Evolutionary conservation across 1,140 invertebrate genomes (phyloP).

Genomic region (Hylyphantes graminicola): DNA sequence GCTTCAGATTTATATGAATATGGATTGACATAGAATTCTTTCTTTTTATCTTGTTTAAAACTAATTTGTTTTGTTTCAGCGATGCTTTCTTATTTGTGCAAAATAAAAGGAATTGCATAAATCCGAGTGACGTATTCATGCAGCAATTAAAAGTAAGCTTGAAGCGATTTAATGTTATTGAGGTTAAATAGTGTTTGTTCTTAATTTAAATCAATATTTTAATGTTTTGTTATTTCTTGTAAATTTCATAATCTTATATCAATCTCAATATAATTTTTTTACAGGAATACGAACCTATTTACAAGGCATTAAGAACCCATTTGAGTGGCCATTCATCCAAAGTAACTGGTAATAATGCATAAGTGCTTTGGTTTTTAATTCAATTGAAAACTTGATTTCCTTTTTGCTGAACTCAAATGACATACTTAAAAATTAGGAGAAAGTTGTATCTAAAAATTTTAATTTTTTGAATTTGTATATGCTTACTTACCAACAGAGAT

Average conservation of each 20-base stretch:
- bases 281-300: slow-evolving; percentile 40
- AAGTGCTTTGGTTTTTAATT: neutral
- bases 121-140: neutral
- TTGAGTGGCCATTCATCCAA: slow-evolving; percentile 25
- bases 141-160: slow-evolving; percentile 11
- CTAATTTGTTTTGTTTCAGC: neutral
- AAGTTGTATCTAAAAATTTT: neutral
- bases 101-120: neutral
- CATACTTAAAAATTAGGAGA: neutral
- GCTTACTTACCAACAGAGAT: no score
- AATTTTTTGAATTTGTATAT: no score
- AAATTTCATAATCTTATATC: neutral
- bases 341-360: neutral
- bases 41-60: neutral
- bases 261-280: neutral
- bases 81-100: neutral
- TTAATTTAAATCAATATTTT: neutral
- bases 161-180: neutral
- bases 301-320: neutral
- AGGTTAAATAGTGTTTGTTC: neutral
- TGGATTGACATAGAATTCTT: neutral
- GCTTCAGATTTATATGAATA: neutral
- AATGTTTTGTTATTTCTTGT: neutral
- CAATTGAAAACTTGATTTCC: neutral
- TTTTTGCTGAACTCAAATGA: no score